Conservation (phyloP, 2,888 invertebrate genomes). For the Thera obeliscata region DNA sequence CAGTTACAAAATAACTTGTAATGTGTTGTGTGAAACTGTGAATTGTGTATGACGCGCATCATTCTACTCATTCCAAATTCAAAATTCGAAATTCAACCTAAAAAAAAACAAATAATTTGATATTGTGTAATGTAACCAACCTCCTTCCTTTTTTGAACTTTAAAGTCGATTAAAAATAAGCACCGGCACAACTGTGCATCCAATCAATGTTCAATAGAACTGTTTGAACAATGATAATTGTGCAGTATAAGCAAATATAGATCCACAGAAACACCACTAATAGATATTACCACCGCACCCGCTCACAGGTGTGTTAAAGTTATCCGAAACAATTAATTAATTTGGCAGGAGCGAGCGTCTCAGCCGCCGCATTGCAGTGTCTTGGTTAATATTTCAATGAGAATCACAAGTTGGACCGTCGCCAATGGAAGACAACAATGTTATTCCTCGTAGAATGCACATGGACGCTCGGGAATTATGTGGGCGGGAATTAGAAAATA, state of each 20-base stretch:
- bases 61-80: too few relatives aligned
- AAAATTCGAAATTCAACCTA: too few relatives aligned
- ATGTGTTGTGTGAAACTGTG: too few relatives aligned
- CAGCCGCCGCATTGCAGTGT: slow-evolving; percentile 74
- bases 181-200: too few relatives aligned
- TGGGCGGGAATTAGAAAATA: slow-evolving; percentile 21
- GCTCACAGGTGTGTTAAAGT: slow-evolving; percentile 32
- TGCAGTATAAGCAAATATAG: not conserved
- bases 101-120: not conserved
- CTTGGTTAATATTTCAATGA: slow-evolving; percentile 84
- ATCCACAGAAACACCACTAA: slow-evolving; percentile 12
- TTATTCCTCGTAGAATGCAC: slow-evolving; percentile 47
- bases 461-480: slow-evolving; percentile 33
- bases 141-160: too few relatives aligned
- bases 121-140: too few relatives aligned
- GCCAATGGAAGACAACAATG: slow-evolving; percentile 63
- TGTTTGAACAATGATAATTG: not conserved
- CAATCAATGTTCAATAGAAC: not conserved
- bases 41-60: too few relatives aligned
- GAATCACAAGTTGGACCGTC: slow-evolving; percentile 72
- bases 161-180: too few relatives aligned
- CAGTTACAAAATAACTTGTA: too few relatives aligned
- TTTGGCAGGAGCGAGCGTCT: slow-evolving; percentile 63
- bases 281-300: slow-evolving; percentile 15
- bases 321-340: slow-evolving; percentile 50